Base-by-base conservation (phyloP, 2,888 invertebrate species). In the Epistrophella euchroma region DNA sequence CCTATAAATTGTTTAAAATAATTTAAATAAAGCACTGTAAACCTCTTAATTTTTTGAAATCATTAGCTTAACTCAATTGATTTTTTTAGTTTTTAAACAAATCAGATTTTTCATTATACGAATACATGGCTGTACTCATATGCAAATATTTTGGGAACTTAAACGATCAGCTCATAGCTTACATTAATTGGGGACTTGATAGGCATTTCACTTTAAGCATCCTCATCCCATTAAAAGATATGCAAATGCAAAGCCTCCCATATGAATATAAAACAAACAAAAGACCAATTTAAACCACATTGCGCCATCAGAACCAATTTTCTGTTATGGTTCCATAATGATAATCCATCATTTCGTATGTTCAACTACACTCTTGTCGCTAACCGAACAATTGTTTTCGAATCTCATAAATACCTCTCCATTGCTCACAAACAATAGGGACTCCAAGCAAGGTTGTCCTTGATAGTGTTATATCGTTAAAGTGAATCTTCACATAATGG, bases 241-340 rank as follows among this genome's bases (percentile, higher is more conserved):
- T 56, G n/a, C 56, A 32, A 58, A 32, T 37, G 35, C 58, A 13
- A 3, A 19, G 1, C 1, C 2, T 17, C 10, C 3, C 2, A 6
- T 1, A n/a, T 5, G 2, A 1, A 28, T 17, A 25, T 32, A n/a
- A 62, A 66, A 32, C 25, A 43, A 47, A 64, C 66, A 66, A 66
- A 64, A 64, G 45, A 28, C 22, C 28, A 66, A 66, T 66, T 66
- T 47, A 35, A 22, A 17, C 47, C 68, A n/a, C 37, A 68, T 25
- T 68, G 11, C 37, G 5, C 35, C 10, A 17, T 68, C 68, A 25
- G 37, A 37, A 68, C 52, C 52, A 50, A 68, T 68, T 68, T 68
- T 68, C 68, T 68, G 35, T 68, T 50, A 68, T 68, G 68, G n/a
- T 68, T 22, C 52, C 52, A 52, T 68, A 52, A 68, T 68, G 52